A percentile compares a stretch with the other conserved stretches of the same genome.
Evolutionary conservation across 2,797 vertebrate genomes (phyloP).

Genomic region (Dendrocincla tyrannina): DNA sequence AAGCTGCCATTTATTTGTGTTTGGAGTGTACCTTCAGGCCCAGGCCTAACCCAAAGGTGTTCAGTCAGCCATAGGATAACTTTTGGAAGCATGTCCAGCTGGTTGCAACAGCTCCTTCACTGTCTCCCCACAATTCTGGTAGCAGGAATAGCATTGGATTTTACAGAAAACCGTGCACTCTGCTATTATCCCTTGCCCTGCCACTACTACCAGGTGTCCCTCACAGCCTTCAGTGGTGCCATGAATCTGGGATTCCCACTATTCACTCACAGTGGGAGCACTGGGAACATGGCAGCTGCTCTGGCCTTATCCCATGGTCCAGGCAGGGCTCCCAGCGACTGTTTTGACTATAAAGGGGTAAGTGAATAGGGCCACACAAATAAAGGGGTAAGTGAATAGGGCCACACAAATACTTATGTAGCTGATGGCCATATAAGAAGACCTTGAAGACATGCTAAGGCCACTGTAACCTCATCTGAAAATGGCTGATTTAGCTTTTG

Average conservation of each 20-base stretch:
- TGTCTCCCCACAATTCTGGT: background rate
- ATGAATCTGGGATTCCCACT: background rate
- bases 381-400: background rate
- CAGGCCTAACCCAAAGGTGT: background rate
- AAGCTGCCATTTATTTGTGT: background rate
- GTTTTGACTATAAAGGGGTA: background rate
- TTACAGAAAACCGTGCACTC: background rate
- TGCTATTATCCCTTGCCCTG: background rate
- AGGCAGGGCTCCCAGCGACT: background rate
- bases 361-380: no score
- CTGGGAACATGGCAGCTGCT: background rate
- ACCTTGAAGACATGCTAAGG: background rate
- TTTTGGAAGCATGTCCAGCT: background rate
- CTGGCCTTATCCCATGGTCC: background rate
- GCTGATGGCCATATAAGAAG: background rate
- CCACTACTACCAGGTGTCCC: background rate
- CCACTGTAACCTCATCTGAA: background rate
- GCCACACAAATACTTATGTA: background rate
- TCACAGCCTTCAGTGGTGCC: background rate
- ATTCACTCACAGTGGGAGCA: background rate
- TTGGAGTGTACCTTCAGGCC: background rate
- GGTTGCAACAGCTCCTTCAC: background rate
- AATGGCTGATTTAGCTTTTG: background rate
- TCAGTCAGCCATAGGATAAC: background rate
- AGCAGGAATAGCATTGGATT: background rate